A percentile compares a stretch with the other conserved stretches of the same genome.
Evolutionary conservation across 2,113 vertebrate genomes (phyloP).

Genomic region (Podarcis cretensis): DNA sequence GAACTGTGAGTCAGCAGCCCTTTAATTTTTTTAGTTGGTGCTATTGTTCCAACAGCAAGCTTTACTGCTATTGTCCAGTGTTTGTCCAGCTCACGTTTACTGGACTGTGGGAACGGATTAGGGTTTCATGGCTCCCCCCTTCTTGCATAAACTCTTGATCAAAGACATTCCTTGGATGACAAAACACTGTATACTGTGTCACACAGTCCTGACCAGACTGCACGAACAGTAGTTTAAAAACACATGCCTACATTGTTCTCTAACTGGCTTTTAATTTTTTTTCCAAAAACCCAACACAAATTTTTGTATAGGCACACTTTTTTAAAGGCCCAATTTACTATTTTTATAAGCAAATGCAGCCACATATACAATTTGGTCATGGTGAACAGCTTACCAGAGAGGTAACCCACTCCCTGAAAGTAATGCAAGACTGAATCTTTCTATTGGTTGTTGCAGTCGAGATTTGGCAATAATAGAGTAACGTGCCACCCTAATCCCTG

Average conservation of each 20-base stretch:
- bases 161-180: constrained; percentile 91
- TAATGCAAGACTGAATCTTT: not conserved
- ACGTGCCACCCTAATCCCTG: too few species aligned
- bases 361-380: constrained; percentile 21
- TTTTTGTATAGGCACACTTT: constrained; percentile 55
- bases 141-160: constrained; percentile 85
- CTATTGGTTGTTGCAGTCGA: not conserved
- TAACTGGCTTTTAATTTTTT: constrained; percentile 29
- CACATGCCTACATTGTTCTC: constrained; percentile 76
- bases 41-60: constrained; percentile 71
- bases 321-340: constrained; percentile 33
- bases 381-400: not conserved
- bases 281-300: not conserved
- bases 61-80: constrained; percentile 81
- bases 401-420: not conserved
- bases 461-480: not conserved
- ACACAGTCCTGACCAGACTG: constrained; percentile 75
- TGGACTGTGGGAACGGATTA: constrained; percentile 92
- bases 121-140: constrained; percentile 81
- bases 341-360: constrained; percentile 13
- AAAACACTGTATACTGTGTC: constrained; percentile 83
- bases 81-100: constrained; percentile 82
- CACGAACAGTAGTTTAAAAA: constrained; percentile 75
- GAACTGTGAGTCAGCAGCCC: constrained; percentile 75
- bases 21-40: constrained; percentile 76